Evolutionary conservation across 2,888 invertebrate species (phyloP), one percentile per base, ranked within the genome.

Genomic region (Drosophila kambysellisi): DNA sequence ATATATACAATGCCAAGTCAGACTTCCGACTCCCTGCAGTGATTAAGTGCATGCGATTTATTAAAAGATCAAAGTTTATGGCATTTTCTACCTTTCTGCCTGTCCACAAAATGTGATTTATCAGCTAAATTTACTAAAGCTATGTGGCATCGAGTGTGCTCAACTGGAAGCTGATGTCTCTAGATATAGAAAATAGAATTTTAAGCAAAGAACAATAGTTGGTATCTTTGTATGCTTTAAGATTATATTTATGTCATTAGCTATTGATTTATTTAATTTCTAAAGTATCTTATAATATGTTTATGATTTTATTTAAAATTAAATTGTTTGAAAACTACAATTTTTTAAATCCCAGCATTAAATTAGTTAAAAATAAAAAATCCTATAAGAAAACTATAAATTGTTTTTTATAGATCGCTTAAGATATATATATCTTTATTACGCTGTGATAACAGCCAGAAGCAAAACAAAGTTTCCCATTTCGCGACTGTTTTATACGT

Each of bases 31-130:
- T 57, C 57, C 66, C 68, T 71, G 64, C 51, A 66, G 77, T 89
- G 89, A 87, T 85, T 82, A 85, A 89, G 73, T 67, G 62, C 53
- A 32, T 61, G 69, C 71, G 66, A 87, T 87, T 87, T 87, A 85
- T 89, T 81, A 84, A 67, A 58, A 86, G 84, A 88, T 88, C 84
- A 82, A 86, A 81, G 72, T 84, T 88, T 86, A 78, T 74, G 65
- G 72, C 72, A 64, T 58, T 53, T 32, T 32, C 57, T 59, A 70
- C 53, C 52, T 66, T 32, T 54, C 8, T 32, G n/a, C 56, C 52
- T 60, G 25, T 41, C 50, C 48, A 57, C 52, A 15, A 35, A 30
- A 57, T 67, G 64, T 76, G 74, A 76, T 74, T 73, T 79, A 79
- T 72, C 56, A 51, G 48, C 11, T 33, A 29, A 50, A 63, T 62